phyloP scores from a whole-genome alignment of 92 coral and sea anemone species.

The Siderastrea radians region DNA sequence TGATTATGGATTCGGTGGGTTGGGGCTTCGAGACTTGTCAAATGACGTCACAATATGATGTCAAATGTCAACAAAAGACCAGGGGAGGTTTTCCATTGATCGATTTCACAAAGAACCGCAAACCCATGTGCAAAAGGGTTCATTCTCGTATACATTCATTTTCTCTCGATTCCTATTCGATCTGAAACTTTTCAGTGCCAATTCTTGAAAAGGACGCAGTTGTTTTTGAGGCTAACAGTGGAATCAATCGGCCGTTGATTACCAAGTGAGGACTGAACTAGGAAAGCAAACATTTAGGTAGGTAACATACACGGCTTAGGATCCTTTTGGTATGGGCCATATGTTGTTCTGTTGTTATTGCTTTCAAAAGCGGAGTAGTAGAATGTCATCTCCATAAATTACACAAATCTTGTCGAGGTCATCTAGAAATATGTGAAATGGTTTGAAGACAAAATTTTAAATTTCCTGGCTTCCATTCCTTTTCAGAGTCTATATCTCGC shows the following conservation, averaged over 20 bases:
- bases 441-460: background rate
- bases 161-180: constrained; percentile 11
- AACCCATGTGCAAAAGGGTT: constrained; percentile 57
- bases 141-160: constrained; percentile 21
- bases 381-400: constrained; percentile 65
- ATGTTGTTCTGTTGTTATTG: constrained; percentile 62
- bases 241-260: constrained; percentile 1
- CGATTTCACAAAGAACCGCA: constrained; percentile 95
- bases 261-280: constrained; percentile 3
- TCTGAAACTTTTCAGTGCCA: constrained; percentile 21
- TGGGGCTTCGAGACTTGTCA: constrained; percentile 86
- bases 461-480: background rate
- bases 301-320: constrained; percentile 39
- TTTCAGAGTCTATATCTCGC: background rate
- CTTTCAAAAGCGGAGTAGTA: constrained; percentile 46
- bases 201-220: constrained; percentile 4
- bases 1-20: constrained; percentile 59
- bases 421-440: constrained; percentile 20
- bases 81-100: constrained; percentile 95
- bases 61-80: constrained; percentile 96
- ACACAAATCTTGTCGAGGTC: constrained; percentile 13
- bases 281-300: constrained; percentile 46
- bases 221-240: background rate
- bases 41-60: constrained; percentile 98
- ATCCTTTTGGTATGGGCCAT: constrained; percentile 53